Evolutionary conservation across 2,113 vertebrate genomes (phyloP).

Genomic region (Neotoma lepida): DNA sequence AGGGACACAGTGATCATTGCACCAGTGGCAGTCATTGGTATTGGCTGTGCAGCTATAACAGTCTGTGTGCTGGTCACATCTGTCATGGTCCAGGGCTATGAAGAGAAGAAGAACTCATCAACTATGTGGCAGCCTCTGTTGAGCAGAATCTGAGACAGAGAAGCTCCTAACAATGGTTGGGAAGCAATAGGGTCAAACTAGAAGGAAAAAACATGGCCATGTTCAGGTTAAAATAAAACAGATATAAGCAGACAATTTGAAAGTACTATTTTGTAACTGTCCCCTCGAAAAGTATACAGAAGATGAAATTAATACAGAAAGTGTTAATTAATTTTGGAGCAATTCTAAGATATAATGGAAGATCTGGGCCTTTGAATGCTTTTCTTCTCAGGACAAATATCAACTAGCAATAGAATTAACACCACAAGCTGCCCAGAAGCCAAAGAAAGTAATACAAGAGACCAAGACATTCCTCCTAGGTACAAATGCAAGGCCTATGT

Average conservation of each 20-base stretch:
- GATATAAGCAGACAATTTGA: conserved; percentile 28
- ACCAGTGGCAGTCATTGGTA: conserved; percentile 97
- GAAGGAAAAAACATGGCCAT: conserved; percentile 25
- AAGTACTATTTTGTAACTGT: not conserved
- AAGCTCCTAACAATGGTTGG: not conserved
- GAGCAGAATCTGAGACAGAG: not conserved
- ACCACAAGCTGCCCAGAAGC: not conserved
- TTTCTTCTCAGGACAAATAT: conserved; percentile 32
- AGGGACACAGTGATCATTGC: conserved; percentile 91
- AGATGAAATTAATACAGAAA: too few relatives aligned
- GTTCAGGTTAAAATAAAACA: conserved; percentile 12
- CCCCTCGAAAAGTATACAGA: not conserved
- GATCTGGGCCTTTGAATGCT: conserved; percentile 18
- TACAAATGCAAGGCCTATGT: not conserved
- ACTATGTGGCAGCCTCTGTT: not conserved
- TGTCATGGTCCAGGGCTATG: conserved; percentile 90
- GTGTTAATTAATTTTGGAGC: conserved; percentile 9
- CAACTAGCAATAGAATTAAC: conserved; percentile 25
- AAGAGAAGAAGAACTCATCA: conserved; percentile 75
- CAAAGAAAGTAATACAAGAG: not conserved
- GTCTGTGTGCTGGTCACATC: conserved; percentile 96
- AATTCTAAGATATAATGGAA: not conserved
- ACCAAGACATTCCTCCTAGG: not conserved
- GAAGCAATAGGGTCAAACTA: conserved; percentile 34
- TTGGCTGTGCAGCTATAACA: conserved; percentile 98